These are phyloP conservation scores for Andrena minutula DNA, from an alignment of 2,888 invertebrate genomes.

Conservation along the genomic window DNA sequence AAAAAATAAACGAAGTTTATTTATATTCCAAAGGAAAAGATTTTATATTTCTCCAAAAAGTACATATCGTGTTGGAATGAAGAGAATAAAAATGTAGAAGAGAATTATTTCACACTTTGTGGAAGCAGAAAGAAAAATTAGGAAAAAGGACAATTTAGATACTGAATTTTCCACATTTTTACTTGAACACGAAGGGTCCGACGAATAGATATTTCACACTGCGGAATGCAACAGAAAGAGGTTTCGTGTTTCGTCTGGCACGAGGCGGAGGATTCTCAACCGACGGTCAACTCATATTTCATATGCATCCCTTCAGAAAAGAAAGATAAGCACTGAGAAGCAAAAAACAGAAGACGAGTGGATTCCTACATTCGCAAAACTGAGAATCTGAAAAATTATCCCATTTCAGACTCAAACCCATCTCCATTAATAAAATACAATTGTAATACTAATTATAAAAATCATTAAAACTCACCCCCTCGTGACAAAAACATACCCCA, in stretches of 20 bases:
- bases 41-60: background rate
- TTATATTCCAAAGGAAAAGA: background rate
- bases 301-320: background rate
- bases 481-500: too few relatives aligned
- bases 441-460: background rate
- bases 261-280: slow-evolving; percentile 6
- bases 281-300: slow-evolving; percentile 6
- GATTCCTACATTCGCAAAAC: background rate
- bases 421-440: background rate
- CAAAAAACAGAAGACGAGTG: background rate
- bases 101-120: background rate
- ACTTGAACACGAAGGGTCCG: background rate
- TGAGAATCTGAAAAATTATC: slow-evolving; percentile 1
- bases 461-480: too few relatives aligned
- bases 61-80: background rate
- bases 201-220: background rate
- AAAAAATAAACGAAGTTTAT: background rate
- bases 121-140: background rate
- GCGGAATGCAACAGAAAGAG: background rate
- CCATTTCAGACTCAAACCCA: background rate
- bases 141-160: background rate
- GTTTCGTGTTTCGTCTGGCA: background rate
- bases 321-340: background rate
- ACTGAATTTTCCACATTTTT: background rate
- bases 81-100: background rate